Percentiles rank a stretch among this genome's conserved stretches.
phyloP scores from a whole-genome alignment of 2,888 invertebrate genomes.

The Julus scandinavius region DNA sequence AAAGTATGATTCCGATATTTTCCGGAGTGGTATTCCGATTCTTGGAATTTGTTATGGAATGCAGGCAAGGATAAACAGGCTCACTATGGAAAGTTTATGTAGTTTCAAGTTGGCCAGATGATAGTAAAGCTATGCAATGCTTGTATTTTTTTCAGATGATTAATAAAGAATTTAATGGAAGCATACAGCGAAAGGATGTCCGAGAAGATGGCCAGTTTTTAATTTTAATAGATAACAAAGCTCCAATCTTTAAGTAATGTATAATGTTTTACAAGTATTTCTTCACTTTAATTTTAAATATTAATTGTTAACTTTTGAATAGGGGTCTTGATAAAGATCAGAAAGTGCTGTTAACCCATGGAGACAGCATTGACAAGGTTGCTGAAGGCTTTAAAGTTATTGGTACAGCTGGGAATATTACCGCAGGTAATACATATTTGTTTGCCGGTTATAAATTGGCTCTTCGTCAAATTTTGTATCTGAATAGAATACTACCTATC shows the following conservation, averaged over 20 bases:
- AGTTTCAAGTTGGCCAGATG: not conserved
- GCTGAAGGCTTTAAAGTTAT: constrained; percentile 89
- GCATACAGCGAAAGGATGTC: constrained; percentile 84
- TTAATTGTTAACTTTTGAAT: constrained; percentile 59
- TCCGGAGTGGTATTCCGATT: constrained; percentile 93
- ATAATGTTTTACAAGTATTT: not conserved
- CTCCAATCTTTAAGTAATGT: constrained; percentile 92
- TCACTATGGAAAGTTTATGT: not conserved
- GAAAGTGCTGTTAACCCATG: constrained; percentile 94
- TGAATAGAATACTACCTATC: too few species aligned
- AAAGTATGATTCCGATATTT: constrained; percentile 93
- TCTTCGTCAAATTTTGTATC: too few species aligned
- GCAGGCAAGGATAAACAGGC: constrained; percentile 69
- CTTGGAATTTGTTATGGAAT: constrained; percentile 98
- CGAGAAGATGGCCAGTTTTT: constrained; percentile 95
- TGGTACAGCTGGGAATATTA: constrained; percentile 83
- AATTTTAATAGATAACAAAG: constrained; percentile 87
- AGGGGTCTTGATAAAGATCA: constrained; percentile 89
- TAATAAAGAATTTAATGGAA: constrained; percentile 97
- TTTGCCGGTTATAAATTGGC: not conserved
- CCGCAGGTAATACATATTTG: constrained; percentile 69
- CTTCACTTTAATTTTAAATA: not conserved
- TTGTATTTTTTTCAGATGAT: constrained; percentile 77
- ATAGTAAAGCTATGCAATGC: constrained; percentile 6
- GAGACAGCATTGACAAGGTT: constrained; percentile 92